These are phyloP conservation scores for Nyctibius bracteatus DNA, from an alignment of 2,113 vertebrate species.

Conservation along the genomic window DNA sequence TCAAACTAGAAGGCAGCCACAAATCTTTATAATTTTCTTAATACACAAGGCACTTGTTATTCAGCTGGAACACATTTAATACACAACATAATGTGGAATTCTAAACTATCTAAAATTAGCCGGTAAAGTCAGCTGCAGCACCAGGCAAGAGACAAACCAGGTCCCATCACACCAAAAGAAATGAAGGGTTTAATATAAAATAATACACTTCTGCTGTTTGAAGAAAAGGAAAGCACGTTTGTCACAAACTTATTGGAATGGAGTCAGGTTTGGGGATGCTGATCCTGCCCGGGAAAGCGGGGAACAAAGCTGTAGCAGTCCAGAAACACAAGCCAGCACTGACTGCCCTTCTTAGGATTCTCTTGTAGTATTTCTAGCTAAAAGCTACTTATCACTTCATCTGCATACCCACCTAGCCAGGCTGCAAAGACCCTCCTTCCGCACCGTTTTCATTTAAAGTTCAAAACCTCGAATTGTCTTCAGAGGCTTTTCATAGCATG, in stretches of 20 bases:
- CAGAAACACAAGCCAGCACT: not conserved
- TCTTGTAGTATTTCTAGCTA: not conserved
- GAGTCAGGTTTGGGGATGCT: not conserved
- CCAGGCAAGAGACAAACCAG: not conserved
- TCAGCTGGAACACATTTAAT: not conserved
- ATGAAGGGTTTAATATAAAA: not conserved
- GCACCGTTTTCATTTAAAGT: not conserved
- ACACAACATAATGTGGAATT: not conserved
- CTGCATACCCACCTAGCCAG: not conserved
- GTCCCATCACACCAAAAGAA: not conserved
- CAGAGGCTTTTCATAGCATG: slow-evolving; percentile 3
- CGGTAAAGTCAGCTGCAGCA: not conserved
- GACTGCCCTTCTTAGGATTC: not conserved
- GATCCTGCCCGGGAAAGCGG: not conserved
- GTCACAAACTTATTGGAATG: not conserved
- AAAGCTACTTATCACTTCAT: not conserved
- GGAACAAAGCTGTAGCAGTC: not conserved
- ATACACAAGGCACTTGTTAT: not conserved
- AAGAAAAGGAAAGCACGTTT: not conserved
- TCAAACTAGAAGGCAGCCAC: not conserved
- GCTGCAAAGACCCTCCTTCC: not conserved
- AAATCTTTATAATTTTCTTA: not conserved
- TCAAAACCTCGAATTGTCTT: not conserved
- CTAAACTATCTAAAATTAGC: not conserved
- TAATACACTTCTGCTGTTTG: not conserved